Evolutionary conservation across 2,797 vertebrate species (phyloP).

Genomic region (Hippopotamyrus pictus): DNA sequence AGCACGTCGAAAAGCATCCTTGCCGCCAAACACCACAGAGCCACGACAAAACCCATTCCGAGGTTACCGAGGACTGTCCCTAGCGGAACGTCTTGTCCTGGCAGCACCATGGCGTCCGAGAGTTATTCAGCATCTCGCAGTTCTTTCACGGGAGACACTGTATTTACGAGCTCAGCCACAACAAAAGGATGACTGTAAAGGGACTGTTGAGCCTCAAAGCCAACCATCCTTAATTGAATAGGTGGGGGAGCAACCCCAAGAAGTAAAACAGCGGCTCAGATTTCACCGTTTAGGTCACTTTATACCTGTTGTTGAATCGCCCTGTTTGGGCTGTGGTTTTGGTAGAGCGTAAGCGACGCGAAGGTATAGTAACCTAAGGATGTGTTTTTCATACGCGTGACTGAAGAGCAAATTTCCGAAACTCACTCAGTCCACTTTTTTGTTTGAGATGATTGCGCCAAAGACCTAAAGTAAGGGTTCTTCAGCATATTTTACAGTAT

Average conservation of each 20-base stretch:
- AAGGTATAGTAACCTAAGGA: neutral
- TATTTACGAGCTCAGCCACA: neutral
- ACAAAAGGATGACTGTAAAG: neutral
- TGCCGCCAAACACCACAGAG: neutral
- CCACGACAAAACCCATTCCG: neutral
- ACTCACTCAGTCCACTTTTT: neutral
- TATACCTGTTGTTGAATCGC: neutral
- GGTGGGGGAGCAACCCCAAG: no score
- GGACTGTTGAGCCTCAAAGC: neutral
- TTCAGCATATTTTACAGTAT: neutral
- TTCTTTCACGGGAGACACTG: neutral
- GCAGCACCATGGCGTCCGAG: no score
- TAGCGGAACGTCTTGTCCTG: neutral
- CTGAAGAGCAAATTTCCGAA: neutral
- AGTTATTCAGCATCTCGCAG: neutral
- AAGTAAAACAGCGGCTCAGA: neutral
- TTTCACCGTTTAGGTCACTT: neutral
- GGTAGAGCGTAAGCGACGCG: neutral
- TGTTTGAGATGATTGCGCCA: neutral
- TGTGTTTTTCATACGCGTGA: neutral
- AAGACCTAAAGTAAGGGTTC: neutral
- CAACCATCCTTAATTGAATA: neutral
- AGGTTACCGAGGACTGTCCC: neutral
- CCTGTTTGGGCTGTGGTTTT: neutral
- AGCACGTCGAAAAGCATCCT: neutral